phyloP scores from a whole-genome alignment of 2,113 vertebrate genomes.

The Engystomops pustulosus region DNA sequence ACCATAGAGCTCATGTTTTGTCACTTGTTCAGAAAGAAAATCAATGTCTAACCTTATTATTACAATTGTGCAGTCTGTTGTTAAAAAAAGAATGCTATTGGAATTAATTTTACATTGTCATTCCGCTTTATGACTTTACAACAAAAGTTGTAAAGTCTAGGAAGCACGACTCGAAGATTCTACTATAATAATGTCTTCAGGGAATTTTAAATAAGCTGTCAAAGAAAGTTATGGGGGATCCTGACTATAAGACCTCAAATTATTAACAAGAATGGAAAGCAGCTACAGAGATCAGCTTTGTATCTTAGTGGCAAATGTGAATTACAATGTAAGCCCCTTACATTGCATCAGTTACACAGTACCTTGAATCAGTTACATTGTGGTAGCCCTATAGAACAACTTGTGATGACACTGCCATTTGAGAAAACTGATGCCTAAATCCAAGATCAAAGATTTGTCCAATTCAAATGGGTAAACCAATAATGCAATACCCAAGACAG shows the following conservation, averaged over 20 bases:
- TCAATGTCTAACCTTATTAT: slow-evolving; percentile 46
- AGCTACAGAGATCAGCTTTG: background rate
- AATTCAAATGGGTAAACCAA: no score
- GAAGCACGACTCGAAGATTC: background rate
- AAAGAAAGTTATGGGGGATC: background rate
- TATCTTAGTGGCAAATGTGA: no score
- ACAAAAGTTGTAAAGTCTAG: background rate
- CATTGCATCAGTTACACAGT: no score
- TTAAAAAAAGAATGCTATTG: background rate
- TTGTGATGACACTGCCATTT: no score
- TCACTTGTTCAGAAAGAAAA: slow-evolving; percentile 48
- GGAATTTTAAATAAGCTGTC: background rate
- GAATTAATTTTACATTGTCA: background rate
- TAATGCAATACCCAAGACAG: no score
- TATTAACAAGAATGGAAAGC: background rate
- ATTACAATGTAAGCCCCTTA: no score
- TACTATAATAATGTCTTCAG: background rate
- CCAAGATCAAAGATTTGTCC: no score
- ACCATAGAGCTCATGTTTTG: slow-evolving; percentile 47
- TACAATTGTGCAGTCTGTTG: slow-evolving; percentile 35
- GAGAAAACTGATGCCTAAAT: no score
- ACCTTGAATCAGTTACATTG: no score
- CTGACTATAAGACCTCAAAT: background rate
- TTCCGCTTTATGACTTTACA: background rate
- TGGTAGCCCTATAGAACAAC: no score